A percentile compares a stretch with the other conserved stretches of the same genome.
These are phyloP conservation scores for Pammene fasciana DNA, from an alignment of 2,888 invertebrate genomes.

Conservation along the genomic window DNA sequence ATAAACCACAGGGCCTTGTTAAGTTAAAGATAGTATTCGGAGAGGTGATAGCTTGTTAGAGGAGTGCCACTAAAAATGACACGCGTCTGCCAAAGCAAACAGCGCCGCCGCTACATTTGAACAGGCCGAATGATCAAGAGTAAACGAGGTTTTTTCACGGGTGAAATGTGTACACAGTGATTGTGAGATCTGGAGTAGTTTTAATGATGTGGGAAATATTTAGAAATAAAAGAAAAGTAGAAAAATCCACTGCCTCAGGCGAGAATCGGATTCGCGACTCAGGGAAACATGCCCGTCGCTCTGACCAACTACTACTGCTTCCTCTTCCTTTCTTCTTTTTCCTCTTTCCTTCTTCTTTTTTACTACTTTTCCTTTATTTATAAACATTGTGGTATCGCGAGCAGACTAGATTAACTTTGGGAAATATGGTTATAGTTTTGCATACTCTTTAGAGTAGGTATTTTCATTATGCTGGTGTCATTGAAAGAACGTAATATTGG, in stretches of 20 bases:
- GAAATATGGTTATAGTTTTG: not conserved
- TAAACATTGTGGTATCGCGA: too few species aligned
- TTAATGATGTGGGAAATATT: slow-evolving; percentile 16
- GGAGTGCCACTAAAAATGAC: slow-evolving; percentile 60
- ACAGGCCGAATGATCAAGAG: slow-evolving; percentile 45
- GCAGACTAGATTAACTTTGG: too few species aligned
- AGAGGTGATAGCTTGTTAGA: slow-evolving; percentile 51
- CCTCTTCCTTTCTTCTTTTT: too few species aligned
- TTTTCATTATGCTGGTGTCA: not conserved
- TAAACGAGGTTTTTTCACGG: slow-evolving; percentile 44
- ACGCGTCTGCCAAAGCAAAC: slow-evolving; percentile 60
- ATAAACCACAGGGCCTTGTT: slow-evolving; percentile 35
- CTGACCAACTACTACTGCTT: too few species aligned
- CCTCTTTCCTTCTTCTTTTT: too few species aligned
- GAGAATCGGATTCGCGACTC: too few species aligned
- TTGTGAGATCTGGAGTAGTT: slow-evolving; percentile 28
- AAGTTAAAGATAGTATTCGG: slow-evolving; percentile 42
- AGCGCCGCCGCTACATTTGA: slow-evolving; percentile 44
- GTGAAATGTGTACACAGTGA: slow-evolving; percentile 22
- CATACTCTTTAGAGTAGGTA: not conserved
- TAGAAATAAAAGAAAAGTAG: too few species aligned
- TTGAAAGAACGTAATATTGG: not conserved
- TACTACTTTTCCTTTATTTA: too few species aligned
- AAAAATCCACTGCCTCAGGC: too few species aligned
- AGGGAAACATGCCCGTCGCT: too few species aligned